Conservation (phyloP, 1,140 invertebrate species). For the Rhynchophorus ferrugineus region DNA sequence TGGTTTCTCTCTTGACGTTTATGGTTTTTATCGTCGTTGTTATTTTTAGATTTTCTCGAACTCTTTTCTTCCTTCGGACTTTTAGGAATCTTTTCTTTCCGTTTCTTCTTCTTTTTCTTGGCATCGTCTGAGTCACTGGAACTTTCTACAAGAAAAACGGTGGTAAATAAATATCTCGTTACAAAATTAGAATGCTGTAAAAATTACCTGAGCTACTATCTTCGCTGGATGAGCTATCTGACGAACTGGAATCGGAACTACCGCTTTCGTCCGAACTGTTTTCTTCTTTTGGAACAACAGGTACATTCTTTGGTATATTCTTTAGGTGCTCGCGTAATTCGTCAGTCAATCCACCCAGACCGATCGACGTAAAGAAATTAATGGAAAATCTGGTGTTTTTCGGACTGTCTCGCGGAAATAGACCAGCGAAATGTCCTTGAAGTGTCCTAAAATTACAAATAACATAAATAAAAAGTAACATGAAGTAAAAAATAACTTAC, state of each 20-base stretch:
- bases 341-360: constrained; percentile 92
- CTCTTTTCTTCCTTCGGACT: constrained; percentile 1
- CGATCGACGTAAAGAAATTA: constrained; percentile 99
- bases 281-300: constrained; percentile 31
- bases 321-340: constrained; percentile 87
- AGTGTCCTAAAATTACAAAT: constrained; percentile 57
- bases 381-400: constrained; percentile 97
- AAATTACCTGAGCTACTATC: constrained; percentile 23
- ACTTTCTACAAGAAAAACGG: constrained; percentile 9
- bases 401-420: constrained; percentile 94
- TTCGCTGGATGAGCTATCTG: constrained; percentile 2
- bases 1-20: constrained; percentile 7
- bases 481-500: constrained; percentile 44
- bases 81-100: constrained; percentile 11
- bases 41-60: constrained; percentile 7
- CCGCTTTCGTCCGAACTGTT: constrained; percentile 28
- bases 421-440: constrained; percentile 77
- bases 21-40: constrained; percentile 1
- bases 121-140: constrained; percentile 4
- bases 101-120: constrained; percentile 1
- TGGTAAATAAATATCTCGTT: neutral
- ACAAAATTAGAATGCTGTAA: too few species aligned
- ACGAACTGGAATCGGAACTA: constrained; percentile 19
- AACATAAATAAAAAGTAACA: constrained; percentile 9
- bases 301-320: constrained; percentile 59